These are phyloP conservation scores for Dromius quadrimaculatus DNA, from an alignment of 2,888 invertebrate species.

Conservation along the genomic window DNA sequence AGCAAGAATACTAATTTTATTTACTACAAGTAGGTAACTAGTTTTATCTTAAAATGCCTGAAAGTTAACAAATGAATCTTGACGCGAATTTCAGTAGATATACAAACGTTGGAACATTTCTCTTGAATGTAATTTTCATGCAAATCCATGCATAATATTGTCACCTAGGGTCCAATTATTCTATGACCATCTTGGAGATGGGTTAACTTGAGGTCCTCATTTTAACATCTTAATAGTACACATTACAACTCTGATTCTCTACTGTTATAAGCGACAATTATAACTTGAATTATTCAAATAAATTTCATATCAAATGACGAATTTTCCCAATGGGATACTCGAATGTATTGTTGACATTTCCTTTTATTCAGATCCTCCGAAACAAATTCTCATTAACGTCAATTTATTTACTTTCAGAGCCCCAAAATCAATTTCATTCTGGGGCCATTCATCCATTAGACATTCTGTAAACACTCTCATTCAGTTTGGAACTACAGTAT, in stretches of 20 bases:
- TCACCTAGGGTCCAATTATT: conserved; percentile 38
- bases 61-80: conserved; percentile 35
- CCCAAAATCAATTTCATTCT: conserved; percentile 28
- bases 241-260: conserved; percentile 24
- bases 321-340: too few relatives aligned
- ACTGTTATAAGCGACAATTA: background rate
- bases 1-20: too few relatives aligned
- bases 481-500: too few relatives aligned
- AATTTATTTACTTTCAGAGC: conserved; percentile 22
- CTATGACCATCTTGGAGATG: conserved; percentile 27
- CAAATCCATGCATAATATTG: conserved; percentile 35
- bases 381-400: conserved; percentile 26
- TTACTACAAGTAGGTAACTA: too few relatives aligned
- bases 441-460: conserved; percentile 22
- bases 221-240: conserved; percentile 30
- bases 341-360: background rate
- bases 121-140: conserved; percentile 36
- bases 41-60: conserved; percentile 12
- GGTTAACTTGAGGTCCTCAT: background rate
- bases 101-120: conserved; percentile 12
- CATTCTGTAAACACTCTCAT: conserved; percentile 25
- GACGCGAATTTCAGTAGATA: conserved; percentile 21
- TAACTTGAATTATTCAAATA: background rate
- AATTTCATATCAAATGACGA: too few relatives aligned
- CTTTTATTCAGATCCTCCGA: conserved; percentile 12